phyloP scores from a whole-genome alignment of 2,797 vertebrate species.

The Morus bassanus region DNA sequence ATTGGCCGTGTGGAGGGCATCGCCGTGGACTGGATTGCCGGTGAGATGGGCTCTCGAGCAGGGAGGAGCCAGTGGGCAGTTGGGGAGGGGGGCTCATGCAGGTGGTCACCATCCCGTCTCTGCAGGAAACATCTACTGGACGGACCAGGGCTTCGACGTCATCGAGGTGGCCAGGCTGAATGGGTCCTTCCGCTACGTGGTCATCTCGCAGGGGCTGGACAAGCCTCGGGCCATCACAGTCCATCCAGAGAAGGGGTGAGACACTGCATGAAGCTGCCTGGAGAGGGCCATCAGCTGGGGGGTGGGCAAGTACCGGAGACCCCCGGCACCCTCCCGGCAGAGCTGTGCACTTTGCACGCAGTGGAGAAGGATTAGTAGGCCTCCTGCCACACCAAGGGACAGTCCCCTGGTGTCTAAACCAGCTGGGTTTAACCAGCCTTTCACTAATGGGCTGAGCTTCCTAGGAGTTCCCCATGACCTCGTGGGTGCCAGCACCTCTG shows the following conservation, averaged over 20 bases:
- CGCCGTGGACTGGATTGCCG: constrained; percentile 96
- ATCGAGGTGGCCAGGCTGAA: constrained; percentile 96
- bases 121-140: constrained; percentile 98
- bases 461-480: neutral
- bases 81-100: accelerated
- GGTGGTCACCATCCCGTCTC: accelerated
- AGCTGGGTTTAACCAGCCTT: neutral
- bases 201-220: constrained; percentile 95
- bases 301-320: neutral
- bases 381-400: neutral
- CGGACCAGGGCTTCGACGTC: constrained; percentile 96
- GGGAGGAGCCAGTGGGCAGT: neutral
- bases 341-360: accelerated
- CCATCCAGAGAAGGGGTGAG: constrained; percentile 93
- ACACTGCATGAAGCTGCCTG: accelerated
- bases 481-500: neutral
- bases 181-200: constrained; percentile 95
- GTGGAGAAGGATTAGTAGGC: neutral
- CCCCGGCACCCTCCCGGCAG: accelerated
- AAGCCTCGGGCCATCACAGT: constrained; percentile 96
- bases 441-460: neutral
- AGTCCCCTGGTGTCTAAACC: neutral
- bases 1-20: constrained; percentile 96
- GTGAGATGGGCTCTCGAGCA: constrained; percentile 52
- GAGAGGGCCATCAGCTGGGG: accelerated